These are phyloP conservation scores for Drosophila ercepeae DNA, from an alignment of 1,140 invertebrate species.

Conservation along the genomic window DNA sequence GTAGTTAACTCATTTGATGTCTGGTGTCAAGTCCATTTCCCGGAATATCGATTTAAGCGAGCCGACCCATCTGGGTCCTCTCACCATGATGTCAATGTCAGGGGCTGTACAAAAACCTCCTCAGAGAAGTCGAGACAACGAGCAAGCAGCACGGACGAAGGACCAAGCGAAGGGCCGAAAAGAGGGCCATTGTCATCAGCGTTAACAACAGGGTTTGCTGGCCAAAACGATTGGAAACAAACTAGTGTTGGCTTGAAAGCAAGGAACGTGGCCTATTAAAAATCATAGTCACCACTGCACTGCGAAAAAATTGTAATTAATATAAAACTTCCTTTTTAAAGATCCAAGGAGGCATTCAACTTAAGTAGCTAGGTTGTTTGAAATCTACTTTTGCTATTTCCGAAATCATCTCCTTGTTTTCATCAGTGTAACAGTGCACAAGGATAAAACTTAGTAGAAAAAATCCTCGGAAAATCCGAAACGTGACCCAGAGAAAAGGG, in stretches of 20 bases:
- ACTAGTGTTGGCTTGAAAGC: slow-evolving; percentile 21
- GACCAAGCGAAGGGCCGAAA: background rate
- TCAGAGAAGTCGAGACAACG: background rate
- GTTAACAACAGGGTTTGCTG: slow-evolving; percentile 12
- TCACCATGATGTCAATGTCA: slow-evolving; percentile 29
- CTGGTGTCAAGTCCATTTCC: background rate
- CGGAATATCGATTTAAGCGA: slow-evolving; percentile 6
- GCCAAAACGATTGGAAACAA: slow-evolving; percentile 24
- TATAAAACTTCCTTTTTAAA: background rate
- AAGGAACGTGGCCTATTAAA: slow-evolving; percentile 36
- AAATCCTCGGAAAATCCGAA: slow-evolving; percentile 23
- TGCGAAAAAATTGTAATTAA: slow-evolving; percentile 2
- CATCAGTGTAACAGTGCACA: background rate
- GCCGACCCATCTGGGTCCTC: background rate
- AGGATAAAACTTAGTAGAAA: slow-evolving; percentile 7
- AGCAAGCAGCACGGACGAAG: background rate
- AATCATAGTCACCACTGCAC: slow-evolving; percentile 15
- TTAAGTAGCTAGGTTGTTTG: too few relatives aligned
- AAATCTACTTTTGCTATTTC: too few relatives aligned
- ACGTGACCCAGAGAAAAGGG: slow-evolving; percentile 35
- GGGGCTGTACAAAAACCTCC: slow-evolving; percentile 6
- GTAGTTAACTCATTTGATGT: slow-evolving; percentile 12
- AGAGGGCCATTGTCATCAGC: slow-evolving; percentile 17
- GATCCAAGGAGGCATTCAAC: background rate
- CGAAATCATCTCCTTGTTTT: background rate